phyloP scores from a whole-genome alignment of 2,797 vertebrate genomes.

The Rhyacichthys aspro region DNA sequence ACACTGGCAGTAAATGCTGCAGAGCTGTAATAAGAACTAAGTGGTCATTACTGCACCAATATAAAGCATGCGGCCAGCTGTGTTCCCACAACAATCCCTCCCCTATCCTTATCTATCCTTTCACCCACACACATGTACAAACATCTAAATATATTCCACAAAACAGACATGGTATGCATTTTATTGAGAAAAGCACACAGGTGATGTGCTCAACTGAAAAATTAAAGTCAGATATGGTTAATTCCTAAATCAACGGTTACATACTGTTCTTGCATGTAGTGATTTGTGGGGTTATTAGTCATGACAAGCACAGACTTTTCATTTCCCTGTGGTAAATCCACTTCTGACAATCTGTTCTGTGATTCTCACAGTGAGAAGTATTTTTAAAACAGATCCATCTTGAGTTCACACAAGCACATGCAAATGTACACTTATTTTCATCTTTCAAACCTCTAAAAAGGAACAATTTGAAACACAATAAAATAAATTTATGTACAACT shows the following conservation, averaged over 20 bases:
- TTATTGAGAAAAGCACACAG: conserved; percentile 12
- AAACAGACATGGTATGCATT: conserved; percentile 17
- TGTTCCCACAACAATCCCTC: conserved; percentile 77
- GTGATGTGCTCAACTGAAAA: conserved; percentile 21
- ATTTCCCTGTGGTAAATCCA: conserved; percentile 32
- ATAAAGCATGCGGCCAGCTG: conserved; percentile 59
- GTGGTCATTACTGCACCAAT: conserved; percentile 42
- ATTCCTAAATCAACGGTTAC: conserved; percentile 33
- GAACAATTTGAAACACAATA: no score
- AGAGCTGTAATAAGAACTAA: conserved; percentile 39
- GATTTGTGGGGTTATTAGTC: conserved; percentile 47
- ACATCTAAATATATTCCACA: not conserved
- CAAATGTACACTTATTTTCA: no score
- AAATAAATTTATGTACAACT: no score
- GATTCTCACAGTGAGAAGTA: conserved; percentile 8
- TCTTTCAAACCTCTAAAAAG: no score
- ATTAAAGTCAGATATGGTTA: conserved; percentile 5
- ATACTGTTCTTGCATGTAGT: conserved; percentile 28
- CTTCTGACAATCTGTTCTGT: conserved; percentile 27
- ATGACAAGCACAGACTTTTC: conserved; percentile 29
- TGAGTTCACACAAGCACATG: no score
- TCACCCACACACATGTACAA: conserved; percentile 11
- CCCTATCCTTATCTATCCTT: conserved; percentile 59
- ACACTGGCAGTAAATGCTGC: no score
- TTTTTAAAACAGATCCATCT: not conserved